phyloP scores from a whole-genome alignment of 2,888 invertebrate species.

The Subacronicta megacephala region DNA sequence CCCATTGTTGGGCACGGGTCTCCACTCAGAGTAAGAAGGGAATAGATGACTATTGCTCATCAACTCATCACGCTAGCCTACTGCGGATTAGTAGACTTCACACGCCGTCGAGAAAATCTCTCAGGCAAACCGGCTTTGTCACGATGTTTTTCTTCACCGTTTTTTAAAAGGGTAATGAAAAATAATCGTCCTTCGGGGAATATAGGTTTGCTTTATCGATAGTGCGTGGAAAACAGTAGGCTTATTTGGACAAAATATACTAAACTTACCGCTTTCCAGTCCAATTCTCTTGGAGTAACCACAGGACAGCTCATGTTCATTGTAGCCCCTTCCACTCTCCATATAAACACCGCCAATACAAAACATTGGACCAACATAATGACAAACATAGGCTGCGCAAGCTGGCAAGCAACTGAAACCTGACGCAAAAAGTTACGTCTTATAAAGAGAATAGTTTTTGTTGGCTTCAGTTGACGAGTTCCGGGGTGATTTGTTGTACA shows the following conservation, averaged over 20 bases:
- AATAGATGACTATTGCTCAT: too few relatives aligned
- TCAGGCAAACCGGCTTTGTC: too few relatives aligned
- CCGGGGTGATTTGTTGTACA: constrained; percentile 40
- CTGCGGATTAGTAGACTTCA: too few relatives aligned
- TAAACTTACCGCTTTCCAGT: constrained; percentile 81
- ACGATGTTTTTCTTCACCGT: too few relatives aligned
- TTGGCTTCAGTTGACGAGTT: constrained; percentile 43
- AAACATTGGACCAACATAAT: constrained; percentile 71
- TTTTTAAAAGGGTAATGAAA: too few relatives aligned
- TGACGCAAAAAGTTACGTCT: constrained; percentile 64
- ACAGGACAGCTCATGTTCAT: constrained; percentile 77
- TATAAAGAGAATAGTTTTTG: constrained; percentile 70
- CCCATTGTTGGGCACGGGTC: too few relatives aligned
- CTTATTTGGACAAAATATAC: background rate
- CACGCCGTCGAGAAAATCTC: too few relatives aligned
- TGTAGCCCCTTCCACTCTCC: constrained; percentile 66
- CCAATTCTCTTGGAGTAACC: constrained; percentile 75
- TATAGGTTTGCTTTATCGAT: too few relatives aligned
- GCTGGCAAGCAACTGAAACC: constrained; percentile 69
- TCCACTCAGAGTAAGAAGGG: too few relatives aligned
- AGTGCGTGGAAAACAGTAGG: too few relatives aligned
- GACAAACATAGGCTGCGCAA: constrained; percentile 56
- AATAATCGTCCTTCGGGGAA: too few relatives aligned
- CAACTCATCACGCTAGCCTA: too few relatives aligned
- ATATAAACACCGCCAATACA: constrained; percentile 63